These are phyloP conservation scores for Suncus etruscus DNA, from an alignment of 2,113 vertebrate genomes.

Conservation along the genomic window DNA sequence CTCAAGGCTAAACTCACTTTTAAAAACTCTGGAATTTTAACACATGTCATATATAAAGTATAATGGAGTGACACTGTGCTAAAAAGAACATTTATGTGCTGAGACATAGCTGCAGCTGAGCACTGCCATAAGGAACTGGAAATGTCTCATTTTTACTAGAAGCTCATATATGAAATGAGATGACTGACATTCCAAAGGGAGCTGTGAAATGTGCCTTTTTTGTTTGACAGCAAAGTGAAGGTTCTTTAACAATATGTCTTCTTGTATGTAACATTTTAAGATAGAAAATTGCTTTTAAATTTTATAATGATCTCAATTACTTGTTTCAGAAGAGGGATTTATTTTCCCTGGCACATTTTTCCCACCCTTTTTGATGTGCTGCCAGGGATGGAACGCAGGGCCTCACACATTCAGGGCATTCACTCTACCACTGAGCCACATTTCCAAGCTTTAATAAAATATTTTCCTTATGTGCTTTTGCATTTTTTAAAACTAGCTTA, in stretches of 20 bases:
- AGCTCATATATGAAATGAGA: conserved; percentile 93
- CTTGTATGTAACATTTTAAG: background rate
- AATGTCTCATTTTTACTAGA: conserved; percentile 93
- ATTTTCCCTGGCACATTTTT: background rate
- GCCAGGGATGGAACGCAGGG: no score
- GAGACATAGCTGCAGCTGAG: conserved; percentile 92
- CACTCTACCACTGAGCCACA: no score
- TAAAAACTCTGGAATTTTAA: conserved; percentile 59
- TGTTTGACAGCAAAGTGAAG: background rate
- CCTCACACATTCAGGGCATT: no score
- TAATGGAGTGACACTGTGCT: conserved; percentile 91
- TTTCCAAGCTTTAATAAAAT: no score
- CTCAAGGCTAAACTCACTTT: conserved; percentile 22
- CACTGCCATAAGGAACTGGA: conserved; percentile 91
- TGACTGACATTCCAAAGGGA: conserved; percentile 12
- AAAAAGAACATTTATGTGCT: conserved; percentile 92
- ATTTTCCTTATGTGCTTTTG: background rate
- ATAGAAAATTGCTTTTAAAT: conserved; percentile 18
- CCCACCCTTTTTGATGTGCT: no score
- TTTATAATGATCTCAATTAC: background rate
- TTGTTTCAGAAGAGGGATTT: conserved; percentile 3
- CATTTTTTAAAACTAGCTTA: background rate
- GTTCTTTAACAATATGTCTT: background rate
- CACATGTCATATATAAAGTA: conserved; percentile 49
- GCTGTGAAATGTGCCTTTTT: conserved; percentile 54